These are phyloP conservation scores for Fistularia tabacaria DNA, from an alignment of 2,797 vertebrate species.

Conservation along the genomic window DNA sequence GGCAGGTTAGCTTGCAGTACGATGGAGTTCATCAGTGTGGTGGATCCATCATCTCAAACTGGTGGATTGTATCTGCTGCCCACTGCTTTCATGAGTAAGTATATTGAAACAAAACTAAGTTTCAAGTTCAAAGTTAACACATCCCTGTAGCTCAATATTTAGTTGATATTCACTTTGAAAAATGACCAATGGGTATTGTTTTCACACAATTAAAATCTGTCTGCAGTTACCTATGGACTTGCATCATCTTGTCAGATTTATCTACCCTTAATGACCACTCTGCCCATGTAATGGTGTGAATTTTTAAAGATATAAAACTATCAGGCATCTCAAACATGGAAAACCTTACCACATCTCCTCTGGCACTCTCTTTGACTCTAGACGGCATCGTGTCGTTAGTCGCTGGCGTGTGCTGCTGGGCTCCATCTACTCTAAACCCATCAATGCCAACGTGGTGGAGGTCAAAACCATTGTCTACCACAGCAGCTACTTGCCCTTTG, in stretches of 20 bases:
- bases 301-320: too few relatives aligned
- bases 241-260: too few relatives aligned
- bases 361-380: constrained; percentile 32
- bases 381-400: constrained; percentile 79
- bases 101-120: background rate
- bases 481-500: constrained; percentile 85
- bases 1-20: constrained; percentile 90
- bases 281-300: too few relatives aligned
- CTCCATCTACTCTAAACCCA: constrained; percentile 80
- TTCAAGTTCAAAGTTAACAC: background rate
- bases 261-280: too few relatives aligned
- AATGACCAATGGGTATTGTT: too few relatives aligned
- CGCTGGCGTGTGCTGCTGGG: constrained; percentile 86
- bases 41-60: constrained; percentile 85
- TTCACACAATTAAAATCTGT: too few relatives aligned
- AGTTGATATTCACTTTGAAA: too few relatives aligned
- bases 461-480: constrained; percentile 87
- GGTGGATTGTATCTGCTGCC: constrained; percentile 88
- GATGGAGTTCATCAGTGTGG: constrained; percentile 89
- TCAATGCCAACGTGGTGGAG: constrained; percentile 73
- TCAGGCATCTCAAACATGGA: background rate
- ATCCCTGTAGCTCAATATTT: too few relatives aligned
- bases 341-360: background rate
- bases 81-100: constrained; percentile 90
- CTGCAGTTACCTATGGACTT: too few relatives aligned